These are phyloP conservation scores for Carcharodon carcharias DNA, from an alignment of 2,797 vertebrate genomes.

Conservation along the genomic window DNA sequence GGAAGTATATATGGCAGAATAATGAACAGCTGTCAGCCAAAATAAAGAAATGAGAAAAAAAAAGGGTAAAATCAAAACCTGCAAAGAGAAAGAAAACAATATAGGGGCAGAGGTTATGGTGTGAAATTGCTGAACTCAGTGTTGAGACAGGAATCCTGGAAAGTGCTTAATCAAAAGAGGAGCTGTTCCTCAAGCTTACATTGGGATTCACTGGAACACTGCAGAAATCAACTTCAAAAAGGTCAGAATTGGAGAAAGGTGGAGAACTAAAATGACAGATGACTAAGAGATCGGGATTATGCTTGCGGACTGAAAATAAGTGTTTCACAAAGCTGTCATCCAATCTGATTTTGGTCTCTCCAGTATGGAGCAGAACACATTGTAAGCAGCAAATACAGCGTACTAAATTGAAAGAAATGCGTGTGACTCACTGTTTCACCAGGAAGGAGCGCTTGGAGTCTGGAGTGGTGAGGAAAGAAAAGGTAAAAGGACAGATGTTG, in stretches of 20 bases:
- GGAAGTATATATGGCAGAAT: not conserved
- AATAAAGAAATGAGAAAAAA: not conserved
- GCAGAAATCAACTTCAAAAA: not conserved
- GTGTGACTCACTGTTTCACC: not conserved
- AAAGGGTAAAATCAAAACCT: not conserved
- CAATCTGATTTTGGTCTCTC: not conserved
- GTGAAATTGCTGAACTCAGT: not conserved
- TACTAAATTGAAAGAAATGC: not conserved
- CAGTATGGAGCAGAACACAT: not conserved
- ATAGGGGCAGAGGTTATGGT: not conserved
- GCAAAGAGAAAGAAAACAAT: not conserved
- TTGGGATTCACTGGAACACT: not conserved
- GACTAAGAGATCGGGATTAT: not conserved
- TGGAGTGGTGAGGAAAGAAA: not conserved
- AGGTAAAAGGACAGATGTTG: not conserved
- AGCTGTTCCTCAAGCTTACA: not conserved
- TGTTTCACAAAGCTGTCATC: not conserved
- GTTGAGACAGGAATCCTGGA: not conserved
- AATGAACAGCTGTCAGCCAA: not conserved
- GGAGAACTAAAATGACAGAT: not conserved
- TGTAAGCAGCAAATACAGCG: not conserved
- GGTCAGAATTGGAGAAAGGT: not conserved
- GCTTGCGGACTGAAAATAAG: not conserved
- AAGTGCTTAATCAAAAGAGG: not conserved
- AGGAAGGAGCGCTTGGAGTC: not conserved